phyloP scores from a whole-genome alignment of 2,888 invertebrate species.

The Calameuta idolon region DNA sequence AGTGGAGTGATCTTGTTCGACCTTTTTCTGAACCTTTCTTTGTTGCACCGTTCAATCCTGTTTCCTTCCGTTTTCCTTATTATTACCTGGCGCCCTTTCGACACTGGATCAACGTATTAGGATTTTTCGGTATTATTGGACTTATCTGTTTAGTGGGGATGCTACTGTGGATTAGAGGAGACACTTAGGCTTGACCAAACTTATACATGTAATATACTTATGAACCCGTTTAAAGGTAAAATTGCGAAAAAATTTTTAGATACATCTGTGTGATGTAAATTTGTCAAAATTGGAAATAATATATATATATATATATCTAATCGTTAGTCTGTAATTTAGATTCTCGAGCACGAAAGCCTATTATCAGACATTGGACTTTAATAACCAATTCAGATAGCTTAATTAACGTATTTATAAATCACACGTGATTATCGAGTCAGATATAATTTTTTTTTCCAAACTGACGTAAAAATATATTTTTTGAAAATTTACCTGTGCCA shows the following conservation, averaged over 20 bases:
- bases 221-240: neutral
- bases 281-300: neutral
- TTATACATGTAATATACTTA: neutral
- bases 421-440: neutral
- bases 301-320: neutral
- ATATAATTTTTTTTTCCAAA: neutral
- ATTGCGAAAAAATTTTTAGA: neutral
- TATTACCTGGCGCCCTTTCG: neutral
- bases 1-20: neutral
- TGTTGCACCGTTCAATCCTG: neutral
- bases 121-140: neutral
- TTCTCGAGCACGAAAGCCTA: neutral
- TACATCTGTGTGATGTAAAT: neutral
- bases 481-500: neutral
- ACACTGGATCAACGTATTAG: neutral
- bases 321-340: neutral
- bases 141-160: neutral
- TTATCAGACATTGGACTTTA: neutral
- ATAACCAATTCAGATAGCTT: neutral
- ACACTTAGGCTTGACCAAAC: neutral
- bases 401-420: neutral
- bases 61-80: neutral
- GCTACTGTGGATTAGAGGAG: neutral
- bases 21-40: neutral
- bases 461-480: neutral